Percentiles rank a stretch among this genome's conserved stretches.
phyloP scores from a whole-genome alignment of 1,140 invertebrate species.

The Nebria ingens region DNA sequence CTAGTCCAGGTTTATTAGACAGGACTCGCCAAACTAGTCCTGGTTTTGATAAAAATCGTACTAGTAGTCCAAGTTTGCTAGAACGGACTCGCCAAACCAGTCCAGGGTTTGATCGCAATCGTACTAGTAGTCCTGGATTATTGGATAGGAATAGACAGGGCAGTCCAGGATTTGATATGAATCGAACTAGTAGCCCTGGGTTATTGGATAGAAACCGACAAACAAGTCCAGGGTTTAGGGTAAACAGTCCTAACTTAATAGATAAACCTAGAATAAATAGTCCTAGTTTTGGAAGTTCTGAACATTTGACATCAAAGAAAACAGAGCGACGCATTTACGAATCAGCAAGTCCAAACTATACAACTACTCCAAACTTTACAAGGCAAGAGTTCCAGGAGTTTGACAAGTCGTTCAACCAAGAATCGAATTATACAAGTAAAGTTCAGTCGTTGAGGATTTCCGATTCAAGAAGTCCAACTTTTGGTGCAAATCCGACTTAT shows the following conservation, averaged over 20 bases:
- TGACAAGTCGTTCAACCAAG: slow-evolving; percentile 16
- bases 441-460: slow-evolving; percentile 25
- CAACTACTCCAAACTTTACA: too few species aligned
- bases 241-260: slow-evolving; percentile 2
- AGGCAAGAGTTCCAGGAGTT: slow-evolving; percentile 23
- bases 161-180: neutral
- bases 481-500: slow-evolving; percentile 9
- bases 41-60: neutral
- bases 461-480: slow-evolving; percentile 25
- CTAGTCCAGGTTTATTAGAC: neutral
- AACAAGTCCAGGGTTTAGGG: neutral
- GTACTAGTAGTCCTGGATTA: slow-evolving; percentile 18
- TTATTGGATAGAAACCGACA: neutral
- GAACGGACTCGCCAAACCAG: neutral
- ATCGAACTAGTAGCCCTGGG: neutral
- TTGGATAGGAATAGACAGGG: neutral
- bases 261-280: neutral
- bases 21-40: neutral
- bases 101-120: slow-evolving; percentile 20
- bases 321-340: neutral
- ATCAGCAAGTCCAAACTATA: slow-evolving; percentile 25
- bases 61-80: neutral
- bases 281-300: neutral
- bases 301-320: neutral
- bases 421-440: slow-evolving; percentile 24